Percentiles rank a stretch among this genome's conserved stretches.
These are phyloP conservation scores for Trididemnum miniatum DNA, from an alignment of 23 tunicate species.

Conservation along the genomic window DNA sequence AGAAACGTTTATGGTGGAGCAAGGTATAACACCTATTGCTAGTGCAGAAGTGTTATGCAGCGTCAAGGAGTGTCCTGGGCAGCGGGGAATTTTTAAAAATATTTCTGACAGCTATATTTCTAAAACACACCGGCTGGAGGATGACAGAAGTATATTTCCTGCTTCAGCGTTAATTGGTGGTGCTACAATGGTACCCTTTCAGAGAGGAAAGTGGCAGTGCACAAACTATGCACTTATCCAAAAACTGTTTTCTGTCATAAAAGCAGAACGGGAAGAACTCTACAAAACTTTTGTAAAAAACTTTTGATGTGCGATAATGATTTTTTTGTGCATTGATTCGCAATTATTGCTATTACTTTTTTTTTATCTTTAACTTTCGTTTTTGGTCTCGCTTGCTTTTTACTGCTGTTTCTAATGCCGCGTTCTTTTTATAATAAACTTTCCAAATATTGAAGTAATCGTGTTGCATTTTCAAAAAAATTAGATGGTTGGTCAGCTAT, in stretches of 20 bases:
- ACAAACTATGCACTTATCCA: background rate
- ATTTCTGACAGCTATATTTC: background rate
- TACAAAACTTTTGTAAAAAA: background rate
- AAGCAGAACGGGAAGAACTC: background rate
- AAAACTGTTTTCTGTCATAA: background rate
- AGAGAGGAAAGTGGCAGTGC: background rate
- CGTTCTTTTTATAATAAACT: too few species aligned
- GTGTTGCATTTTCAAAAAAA: too few species aligned
- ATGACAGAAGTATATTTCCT: background rate
- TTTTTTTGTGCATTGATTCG: too few species aligned
- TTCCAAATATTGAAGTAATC: too few species aligned
- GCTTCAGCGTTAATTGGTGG: background rate
- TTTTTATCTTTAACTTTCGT: too few species aligned
- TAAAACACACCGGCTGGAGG: background rate
- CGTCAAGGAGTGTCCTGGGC: background rate
- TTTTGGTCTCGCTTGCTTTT: too few species aligned
- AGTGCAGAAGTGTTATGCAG: background rate
- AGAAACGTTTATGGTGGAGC: background rate
- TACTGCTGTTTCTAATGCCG: too few species aligned
- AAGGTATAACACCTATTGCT: background rate
- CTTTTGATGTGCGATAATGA: too few species aligned
- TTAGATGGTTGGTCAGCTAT: too few species aligned
- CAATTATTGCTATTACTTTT: too few species aligned
- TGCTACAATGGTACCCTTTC: background rate
- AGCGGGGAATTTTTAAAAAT: background rate